Evolutionary conservation across 2,797 vertebrate genomes (phyloP).

Genomic region (Argyrosomus regius): DNA sequence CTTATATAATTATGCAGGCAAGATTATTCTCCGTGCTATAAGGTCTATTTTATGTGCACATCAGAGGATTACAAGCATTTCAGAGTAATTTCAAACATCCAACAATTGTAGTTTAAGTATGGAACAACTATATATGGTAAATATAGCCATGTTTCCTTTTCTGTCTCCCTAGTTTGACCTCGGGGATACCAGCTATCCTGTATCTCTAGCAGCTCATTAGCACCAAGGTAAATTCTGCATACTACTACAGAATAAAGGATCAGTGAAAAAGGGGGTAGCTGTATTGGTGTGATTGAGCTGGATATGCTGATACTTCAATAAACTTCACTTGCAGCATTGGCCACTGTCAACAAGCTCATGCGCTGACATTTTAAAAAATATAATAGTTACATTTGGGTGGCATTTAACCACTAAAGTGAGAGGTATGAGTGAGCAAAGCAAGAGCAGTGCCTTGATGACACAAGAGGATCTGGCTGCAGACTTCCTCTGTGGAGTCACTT

Average conservation of each 20-base stretch:
- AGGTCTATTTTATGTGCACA: neutral
- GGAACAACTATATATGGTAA: neutral
- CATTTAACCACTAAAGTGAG: neutral
- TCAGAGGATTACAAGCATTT: neutral
- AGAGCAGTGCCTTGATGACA: slow-evolving; percentile 5
- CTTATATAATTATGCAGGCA: neutral
- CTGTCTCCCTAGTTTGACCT: slow-evolving; percentile 38
- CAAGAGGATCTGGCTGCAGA: neutral
- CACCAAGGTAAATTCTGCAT: slow-evolving; percentile 50
- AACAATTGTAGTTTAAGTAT: neutral
- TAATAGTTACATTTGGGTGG: neutral
- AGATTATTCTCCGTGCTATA: neutral
- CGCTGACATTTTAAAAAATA: neutral
- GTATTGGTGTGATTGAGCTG: slow-evolving; percentile 2
- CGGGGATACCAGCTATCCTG: slow-evolving; percentile 14
- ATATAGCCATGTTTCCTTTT: slow-evolving; percentile 3
- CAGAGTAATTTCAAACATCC: neutral
- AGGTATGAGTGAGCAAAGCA: neutral
- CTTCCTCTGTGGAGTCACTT: too few species aligned
- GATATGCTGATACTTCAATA: slow-evolving; percentile 5
- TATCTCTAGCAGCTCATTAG: slow-evolving; percentile 51
- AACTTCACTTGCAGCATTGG: neutral
- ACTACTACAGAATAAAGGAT: slow-evolving; percentile 23
- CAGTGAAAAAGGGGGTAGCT: neutral
- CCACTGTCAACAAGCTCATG: neutral